Evolutionary conservation across 2,797 vertebrate species (phyloP), one percentile per base, ranked within the genome.

Genomic region (Tenualosa ilisha): DNA sequence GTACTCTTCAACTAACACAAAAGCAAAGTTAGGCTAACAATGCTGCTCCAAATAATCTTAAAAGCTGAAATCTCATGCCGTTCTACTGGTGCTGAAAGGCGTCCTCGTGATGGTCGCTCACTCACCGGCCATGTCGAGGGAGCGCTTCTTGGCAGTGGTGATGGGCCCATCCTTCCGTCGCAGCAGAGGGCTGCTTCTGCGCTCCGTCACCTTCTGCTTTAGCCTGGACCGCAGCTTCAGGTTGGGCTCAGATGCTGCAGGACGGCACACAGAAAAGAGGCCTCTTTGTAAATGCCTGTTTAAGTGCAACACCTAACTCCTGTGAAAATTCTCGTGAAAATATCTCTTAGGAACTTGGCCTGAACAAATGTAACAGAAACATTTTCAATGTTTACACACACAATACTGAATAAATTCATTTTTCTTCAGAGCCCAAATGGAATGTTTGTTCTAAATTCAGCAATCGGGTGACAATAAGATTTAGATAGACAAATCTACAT

Each of bases 141-240:
- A 97, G 13, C 98, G 97, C 90, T 99, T 99, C 91, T 99, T 99
- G 22, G 97, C 96, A 15, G 96, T 93, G 0, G 95, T 94, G 87
- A 97, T 95, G 0, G 97, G 96, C 12, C 97, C 96, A 0, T 99
- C 98, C 88, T 98, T 99, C 86, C 98, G 95, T 85, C 98, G 96
- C 84, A 99, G 88, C 79, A 99, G 94, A 1, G 98, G 98, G 90
- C 98, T 99, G 93, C 98, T 99, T 88, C 98, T 95, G 9, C 98
- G 95, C 89, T 99, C 98, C 0, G 98, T 97, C 89, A 99, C 98
- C 91, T 99, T 99, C 94, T 99, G 98, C 93, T 99, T 99, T 92
- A 99, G 96, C 86, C 97, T 92, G 84, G 98, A 99, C 22, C 98
- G 96, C 65, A 99, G 92, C 90, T 99, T 99, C 91, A 99, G 94